Evolutionary conservation across 2,888 invertebrate genomes (phyloP).

Genomic region (Eilema depressum): DNA sequence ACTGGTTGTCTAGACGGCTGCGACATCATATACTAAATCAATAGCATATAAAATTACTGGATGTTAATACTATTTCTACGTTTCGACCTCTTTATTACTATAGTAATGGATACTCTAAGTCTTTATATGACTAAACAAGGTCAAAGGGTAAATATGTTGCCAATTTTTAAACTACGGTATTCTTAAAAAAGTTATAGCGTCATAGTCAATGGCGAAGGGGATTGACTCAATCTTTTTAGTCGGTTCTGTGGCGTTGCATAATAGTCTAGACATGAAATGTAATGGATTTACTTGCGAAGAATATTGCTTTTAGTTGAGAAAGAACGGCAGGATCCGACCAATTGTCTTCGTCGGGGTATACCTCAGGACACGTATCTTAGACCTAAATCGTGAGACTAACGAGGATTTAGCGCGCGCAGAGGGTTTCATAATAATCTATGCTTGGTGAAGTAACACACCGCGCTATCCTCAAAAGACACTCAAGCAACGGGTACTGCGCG

Average conservation of each 20-base stretch:
- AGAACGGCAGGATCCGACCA: not conserved
- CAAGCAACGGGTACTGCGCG: no score
- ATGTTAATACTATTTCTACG: not conserved
- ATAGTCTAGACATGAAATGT: conserved; percentile 23
- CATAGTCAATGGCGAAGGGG: conserved; percentile 1
- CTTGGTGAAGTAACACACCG: no score
- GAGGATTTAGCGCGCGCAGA: no score
- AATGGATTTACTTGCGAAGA: conserved; percentile 12
- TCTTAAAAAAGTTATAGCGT: not conserved
- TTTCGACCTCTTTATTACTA: no score
- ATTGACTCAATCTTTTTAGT: conserved; percentile 2
- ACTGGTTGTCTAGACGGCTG: no score
- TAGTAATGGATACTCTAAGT: no score
- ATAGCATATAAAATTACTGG: not conserved
- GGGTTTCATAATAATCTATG: no score
- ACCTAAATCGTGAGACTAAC: no score
- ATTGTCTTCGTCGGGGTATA: not conserved
- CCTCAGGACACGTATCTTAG: no score
- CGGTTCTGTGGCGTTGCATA: conserved; percentile 3
- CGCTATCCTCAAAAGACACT: no score
- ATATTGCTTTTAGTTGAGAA: not conserved
- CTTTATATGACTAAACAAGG: not conserved
- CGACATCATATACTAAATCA: no score
- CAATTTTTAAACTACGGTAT: not conserved
- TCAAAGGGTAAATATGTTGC: not conserved